Evolutionary conservation across 2,888 invertebrate genomes (phyloP).

Genomic region (Mesorhabditis spiculigera): DNA sequence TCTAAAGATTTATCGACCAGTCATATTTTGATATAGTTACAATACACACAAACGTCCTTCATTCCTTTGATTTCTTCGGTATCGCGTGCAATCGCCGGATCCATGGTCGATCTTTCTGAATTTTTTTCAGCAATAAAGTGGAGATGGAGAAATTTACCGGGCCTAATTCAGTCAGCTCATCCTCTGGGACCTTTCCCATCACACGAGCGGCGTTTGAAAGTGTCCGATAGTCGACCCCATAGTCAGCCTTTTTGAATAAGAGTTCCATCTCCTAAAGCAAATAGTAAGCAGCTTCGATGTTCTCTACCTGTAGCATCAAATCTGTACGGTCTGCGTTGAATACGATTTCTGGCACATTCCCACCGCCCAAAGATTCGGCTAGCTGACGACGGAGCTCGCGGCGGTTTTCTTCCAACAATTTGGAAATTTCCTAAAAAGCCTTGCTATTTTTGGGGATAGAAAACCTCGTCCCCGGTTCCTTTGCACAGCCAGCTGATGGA

Average conservation of each 20-base stretch:
- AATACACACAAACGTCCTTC: no score
- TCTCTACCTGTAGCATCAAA: constrained; percentile 11
- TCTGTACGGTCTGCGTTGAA: constrained; percentile 15
- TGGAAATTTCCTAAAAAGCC: constrained; percentile 8
- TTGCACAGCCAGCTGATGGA: not conserved
- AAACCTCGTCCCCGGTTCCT: not conserved
- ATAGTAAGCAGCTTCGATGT: not conserved
- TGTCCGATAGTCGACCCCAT: constrained; percentile 30
- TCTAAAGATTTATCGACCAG: no score
- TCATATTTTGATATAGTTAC: no score
- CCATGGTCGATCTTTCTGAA: no score
- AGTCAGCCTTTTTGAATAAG: constrained; percentile 32
- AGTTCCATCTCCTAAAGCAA: constrained; percentile 26
- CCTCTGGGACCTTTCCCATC: constrained; percentile 15
- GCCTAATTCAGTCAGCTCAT: not conserved
- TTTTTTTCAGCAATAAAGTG: no score
- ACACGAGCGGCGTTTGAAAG: constrained; percentile 24
- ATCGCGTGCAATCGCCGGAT: no score
- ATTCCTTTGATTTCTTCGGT: no score
- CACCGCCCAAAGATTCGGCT: constrained; percentile 20
- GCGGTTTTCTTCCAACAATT: constrained; percentile 20
- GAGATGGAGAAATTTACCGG: no score
- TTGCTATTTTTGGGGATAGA: no score
- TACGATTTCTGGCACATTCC: constrained; percentile 26
- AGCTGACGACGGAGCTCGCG: constrained; percentile 21